Evolutionary conservation across 2,797 vertebrate genomes (phyloP), one percentile per base, ranked within the genome.

Genomic region (Protonibea diacanthus): DNA sequence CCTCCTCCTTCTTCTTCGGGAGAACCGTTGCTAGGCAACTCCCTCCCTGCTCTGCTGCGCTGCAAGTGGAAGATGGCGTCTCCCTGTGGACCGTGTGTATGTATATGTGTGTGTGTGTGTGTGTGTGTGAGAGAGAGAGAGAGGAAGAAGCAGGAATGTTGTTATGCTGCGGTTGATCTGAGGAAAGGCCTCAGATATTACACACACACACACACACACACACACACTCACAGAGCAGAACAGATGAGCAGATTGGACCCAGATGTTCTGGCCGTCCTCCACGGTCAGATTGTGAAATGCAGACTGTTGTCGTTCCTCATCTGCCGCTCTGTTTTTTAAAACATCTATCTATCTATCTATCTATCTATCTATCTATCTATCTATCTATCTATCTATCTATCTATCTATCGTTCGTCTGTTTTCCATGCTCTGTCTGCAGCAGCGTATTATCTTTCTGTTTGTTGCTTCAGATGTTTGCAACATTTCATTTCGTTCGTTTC

Each of bases 11-110:
- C 33, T 38, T 38, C 33, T 38, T 8, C 72, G 84, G 91, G 13
- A 92, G 91, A 89, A 45, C 61, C 72, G 95, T 95, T 95, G 93
- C 95, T 91, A 94, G 89, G 94, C 93, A 94, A 95, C 95, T 85
- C 88, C 90, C 92, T 94, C 92, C 89, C 88, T 81, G 89, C 85
- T 92, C 91, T 71, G 88, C 90, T 90, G 89, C 81, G 49, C 85
- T 87, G 86, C 73, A 62, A 91, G 90, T 89, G 91, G 94, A 95
- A 94, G 94, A 95, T 94, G 94, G 91, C 93, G 92, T 94, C 91
- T 95, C 94, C 92, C 93, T 59, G 58, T 17, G 84, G 92, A 86
- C 89, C 51, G 18, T 27, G 64, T 0, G 48, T 27, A 63, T 29
- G 82, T 58, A 70, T 40, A 78, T 40, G 66, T 23, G 74, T 33